Conservation (phyloP, 1,140 invertebrate species). For the Ctenoplectra terminalis region DNA sequence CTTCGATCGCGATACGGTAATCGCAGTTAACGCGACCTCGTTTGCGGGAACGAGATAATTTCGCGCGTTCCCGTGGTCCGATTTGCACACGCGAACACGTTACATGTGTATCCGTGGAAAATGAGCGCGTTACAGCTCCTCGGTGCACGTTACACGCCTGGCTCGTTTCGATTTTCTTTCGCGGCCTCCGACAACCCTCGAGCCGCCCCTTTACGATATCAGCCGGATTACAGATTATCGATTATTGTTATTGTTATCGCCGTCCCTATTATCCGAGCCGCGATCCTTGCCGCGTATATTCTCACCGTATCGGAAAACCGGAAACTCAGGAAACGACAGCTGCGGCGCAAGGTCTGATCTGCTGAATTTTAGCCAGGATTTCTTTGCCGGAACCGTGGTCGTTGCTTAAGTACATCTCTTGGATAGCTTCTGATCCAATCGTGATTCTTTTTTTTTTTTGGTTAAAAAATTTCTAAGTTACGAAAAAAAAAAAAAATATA, state of each 20-base stretch:
- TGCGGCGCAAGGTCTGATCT: neutral
- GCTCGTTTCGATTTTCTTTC: neutral
- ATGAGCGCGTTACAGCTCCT: neutral
- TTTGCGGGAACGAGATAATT: constrained; percentile 29
- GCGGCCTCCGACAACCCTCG: neutral
- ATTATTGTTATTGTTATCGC: constrained; percentile 51
- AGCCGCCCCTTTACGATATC: constrained; percentile 24
- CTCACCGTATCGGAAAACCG: neutral
- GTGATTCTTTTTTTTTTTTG: no score
- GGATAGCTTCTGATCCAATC: no score
- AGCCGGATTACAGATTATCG: constrained; percentile 49
- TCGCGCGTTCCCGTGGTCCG: neutral
- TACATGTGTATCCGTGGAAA: neutral
- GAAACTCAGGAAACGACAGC: neutral
- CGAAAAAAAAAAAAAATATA: no score
- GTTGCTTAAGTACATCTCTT: no score
- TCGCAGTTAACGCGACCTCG: constrained; percentile 30
- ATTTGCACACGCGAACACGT: neutral
- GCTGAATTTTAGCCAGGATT: neutral
- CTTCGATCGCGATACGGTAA: constrained; percentile 22
- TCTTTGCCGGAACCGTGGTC: neutral
- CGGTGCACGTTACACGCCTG: neutral
- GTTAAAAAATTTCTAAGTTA: no score
- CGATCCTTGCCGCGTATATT: constrained; percentile 15
- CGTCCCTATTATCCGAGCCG: neutral